These are phyloP conservation scores for Mola mola DNA, from an alignment of 2,113 vertebrate species.

Conservation along the genomic window DNA sequence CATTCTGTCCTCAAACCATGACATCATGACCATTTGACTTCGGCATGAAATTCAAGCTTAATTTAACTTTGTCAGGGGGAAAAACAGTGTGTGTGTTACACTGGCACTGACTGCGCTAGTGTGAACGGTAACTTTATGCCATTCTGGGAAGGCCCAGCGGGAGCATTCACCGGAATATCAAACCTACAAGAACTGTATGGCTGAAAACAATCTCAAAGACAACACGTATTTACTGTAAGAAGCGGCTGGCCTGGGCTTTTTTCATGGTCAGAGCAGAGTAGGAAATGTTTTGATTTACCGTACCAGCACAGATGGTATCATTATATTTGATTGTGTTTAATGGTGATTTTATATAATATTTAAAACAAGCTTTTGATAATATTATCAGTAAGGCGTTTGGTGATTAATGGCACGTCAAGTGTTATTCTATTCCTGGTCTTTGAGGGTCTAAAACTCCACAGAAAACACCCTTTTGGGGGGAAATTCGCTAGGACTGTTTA, in stretches of 20 bases:
- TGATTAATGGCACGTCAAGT: too few relatives aligned
- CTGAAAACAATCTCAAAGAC: slow-evolving; percentile 23
- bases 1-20: slow-evolving; percentile 82
- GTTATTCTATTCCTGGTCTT: too few relatives aligned
- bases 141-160: slow-evolving; percentile 45
- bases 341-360: not conserved
- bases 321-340: slow-evolving; percentile 1
- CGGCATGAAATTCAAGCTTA: slow-evolving; percentile 77
- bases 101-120: slow-evolving; percentile 49
- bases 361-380: not conserved
- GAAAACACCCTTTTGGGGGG: too few relatives aligned
- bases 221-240: slow-evolving; percentile 19
- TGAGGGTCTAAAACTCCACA: too few relatives aligned
- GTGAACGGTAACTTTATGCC: slow-evolving; percentile 59
- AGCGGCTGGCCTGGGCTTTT: not conserved
- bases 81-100: slow-evolving; percentile 64
- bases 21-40: slow-evolving; percentile 83
- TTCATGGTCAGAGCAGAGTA: not conserved
- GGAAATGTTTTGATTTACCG: not conserved
- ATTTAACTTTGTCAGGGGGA: slow-evolving; percentile 77
- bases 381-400: too few relatives aligned
- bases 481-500: too few relatives aligned
- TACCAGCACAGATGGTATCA: not conserved
- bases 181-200: slow-evolving; percentile 27
- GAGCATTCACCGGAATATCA: slow-evolving; percentile 47